Evolutionary conservation across 2,888 invertebrate species (phyloP).

Genomic region (Galeopsomyia nigrocyanea): DNA sequence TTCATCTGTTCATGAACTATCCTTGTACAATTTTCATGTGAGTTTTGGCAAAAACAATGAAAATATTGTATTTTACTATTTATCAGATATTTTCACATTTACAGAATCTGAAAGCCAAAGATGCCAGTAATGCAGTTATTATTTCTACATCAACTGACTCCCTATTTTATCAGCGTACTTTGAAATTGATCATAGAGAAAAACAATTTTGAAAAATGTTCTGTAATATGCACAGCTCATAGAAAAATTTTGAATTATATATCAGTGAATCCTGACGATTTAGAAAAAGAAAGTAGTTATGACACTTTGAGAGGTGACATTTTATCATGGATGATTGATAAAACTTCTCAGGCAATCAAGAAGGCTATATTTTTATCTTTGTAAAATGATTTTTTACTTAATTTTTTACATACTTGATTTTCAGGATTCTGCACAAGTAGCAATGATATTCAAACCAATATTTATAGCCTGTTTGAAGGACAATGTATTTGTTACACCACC

Average conservation of each 20-base stretch:
- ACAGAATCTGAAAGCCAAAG: conserved; percentile 65
- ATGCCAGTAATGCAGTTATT: conserved; percentile 70
- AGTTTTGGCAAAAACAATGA: conserved; percentile 50
- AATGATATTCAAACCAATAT: conserved; percentile 75
- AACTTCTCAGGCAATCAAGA: conserved; percentile 52
- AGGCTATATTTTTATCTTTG: conserved; percentile 20
- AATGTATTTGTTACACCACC: conserved; percentile 76
- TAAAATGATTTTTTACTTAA: conserved; percentile 25
- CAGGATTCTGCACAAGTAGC: conserved; percentile 76
- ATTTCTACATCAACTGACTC: conserved; percentile 74
- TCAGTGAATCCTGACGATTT: conserved; percentile 63
- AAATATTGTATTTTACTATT: conserved; percentile 1
- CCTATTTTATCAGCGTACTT: conserved; percentile 71
- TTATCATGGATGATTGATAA: conserved; percentile 71
- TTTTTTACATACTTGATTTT: conserved; percentile 55
- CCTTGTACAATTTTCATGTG: conserved; percentile 67
- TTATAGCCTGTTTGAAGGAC: conserved; percentile 73
- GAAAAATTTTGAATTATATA: conserved; percentile 71
- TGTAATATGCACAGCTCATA: conserved; percentile 73
- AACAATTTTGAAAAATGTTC: conserved; percentile 76
- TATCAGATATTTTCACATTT: conserved; percentile 40
- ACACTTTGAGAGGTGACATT: conserved; percentile 68
- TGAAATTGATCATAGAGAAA: conserved; percentile 74
- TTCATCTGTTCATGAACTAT: conserved; percentile 75
- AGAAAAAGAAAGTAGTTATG: conserved; percentile 62